Conservation (phyloP, 2,888 invertebrate species). For the Nomada ruficornis region DNA sequence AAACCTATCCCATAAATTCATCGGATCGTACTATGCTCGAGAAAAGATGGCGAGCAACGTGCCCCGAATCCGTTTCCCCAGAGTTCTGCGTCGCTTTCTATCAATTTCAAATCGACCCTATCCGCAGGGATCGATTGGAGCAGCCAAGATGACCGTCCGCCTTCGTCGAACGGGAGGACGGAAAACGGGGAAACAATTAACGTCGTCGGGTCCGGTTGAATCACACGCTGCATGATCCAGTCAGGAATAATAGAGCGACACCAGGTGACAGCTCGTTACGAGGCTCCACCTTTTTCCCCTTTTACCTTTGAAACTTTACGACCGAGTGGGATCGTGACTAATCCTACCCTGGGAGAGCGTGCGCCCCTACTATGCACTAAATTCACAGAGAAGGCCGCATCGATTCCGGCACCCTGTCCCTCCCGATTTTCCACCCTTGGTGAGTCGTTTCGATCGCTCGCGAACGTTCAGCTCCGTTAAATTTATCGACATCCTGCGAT, state of each 20-base stretch:
- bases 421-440: not conserved
- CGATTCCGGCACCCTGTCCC: constrained; percentile 26
- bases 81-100: not conserved
- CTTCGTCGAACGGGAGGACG: not conserved
- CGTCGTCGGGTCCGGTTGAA: constrained; percentile 31
- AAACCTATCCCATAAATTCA: not conserved
- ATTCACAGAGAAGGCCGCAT: constrained; percentile 32
- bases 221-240: constrained; percentile 23
- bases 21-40: not conserved
- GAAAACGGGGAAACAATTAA: constrained; percentile 29
- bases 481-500: too few relatives aligned
- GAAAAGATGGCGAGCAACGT: too few relatives aligned
- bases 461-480: too few relatives aligned
- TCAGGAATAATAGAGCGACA: constrained; percentile 46
- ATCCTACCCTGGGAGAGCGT: constrained; percentile 55
- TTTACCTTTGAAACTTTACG: constrained; percentile 59
- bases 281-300: constrained; percentile 39
- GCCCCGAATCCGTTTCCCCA: constrained; percentile 4
- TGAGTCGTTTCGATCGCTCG: too few relatives aligned
- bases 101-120: constrained; percentile 13
- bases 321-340: constrained; percentile 60
- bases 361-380: constrained; percentile 39
- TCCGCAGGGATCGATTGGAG: constrained; percentile 13
- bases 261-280: constrained; percentile 57
- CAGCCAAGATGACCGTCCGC: not conserved